Evolutionary conservation across 1,140 invertebrate species (phyloP).

Genomic region (Gyrodactylus salaris): DNA sequence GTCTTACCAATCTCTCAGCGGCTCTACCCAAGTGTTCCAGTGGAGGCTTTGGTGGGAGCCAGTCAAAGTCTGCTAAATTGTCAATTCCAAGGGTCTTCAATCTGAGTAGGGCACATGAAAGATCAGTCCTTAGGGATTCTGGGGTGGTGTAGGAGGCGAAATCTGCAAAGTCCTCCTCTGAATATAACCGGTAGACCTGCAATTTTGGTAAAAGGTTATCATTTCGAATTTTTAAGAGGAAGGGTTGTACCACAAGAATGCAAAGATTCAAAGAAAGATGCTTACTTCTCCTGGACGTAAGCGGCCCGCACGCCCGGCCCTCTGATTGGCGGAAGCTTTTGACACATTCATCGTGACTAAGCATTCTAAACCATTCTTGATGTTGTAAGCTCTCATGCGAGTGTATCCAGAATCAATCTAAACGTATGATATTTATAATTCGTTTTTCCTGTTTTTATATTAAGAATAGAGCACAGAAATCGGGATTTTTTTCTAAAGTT

Average conservation of each 20-base stretch:
- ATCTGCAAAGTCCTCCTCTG: not conserved
- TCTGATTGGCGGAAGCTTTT: constrained; percentile 52
- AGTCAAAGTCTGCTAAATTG: not conserved
- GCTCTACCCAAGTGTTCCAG: not conserved
- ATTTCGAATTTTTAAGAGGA: too few species aligned
- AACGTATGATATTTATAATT: not conserved
- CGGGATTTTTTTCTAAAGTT: too few species aligned
- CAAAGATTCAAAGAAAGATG: too few species aligned
- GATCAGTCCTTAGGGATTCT: not conserved
- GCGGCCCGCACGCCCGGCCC: constrained; percentile 60
- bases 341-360: not conserved
- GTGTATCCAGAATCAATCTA: not conserved
- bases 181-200: not conserved
- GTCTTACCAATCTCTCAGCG: not conserved
- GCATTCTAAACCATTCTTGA: not conserved
- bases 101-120: not conserved
- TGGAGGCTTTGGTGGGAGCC: not conserved
- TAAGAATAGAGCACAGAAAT: not conserved
- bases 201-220: too few species aligned
- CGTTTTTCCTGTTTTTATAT: too few species aligned
- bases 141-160: not conserved
- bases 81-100: not conserved
- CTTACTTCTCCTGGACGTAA: constrained; percentile 29
- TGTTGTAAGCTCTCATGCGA: not conserved
- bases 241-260: too few species aligned